Evolutionary conservation across 2,113 vertebrate genomes (phyloP).

Genomic region (Cephalopholis sonnerati): DNA sequence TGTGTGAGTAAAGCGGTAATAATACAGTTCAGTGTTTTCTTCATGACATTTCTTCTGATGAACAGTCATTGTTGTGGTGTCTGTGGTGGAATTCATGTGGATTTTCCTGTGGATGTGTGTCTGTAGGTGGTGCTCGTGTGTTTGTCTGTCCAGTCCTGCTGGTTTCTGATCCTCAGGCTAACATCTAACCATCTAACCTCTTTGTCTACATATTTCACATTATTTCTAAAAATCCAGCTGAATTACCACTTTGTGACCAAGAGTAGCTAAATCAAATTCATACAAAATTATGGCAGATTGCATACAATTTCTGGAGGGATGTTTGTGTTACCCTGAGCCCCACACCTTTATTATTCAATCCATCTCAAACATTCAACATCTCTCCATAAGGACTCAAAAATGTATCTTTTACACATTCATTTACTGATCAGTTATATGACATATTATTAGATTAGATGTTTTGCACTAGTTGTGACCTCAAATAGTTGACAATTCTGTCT

Average conservation of each 20-base stretch:
- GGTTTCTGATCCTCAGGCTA: background rate
- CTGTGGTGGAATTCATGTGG: background rate
- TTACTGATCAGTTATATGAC: background rate
- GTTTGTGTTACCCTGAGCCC: background rate
- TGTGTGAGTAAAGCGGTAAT: slow-evolving; percentile 40
- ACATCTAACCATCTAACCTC: background rate
- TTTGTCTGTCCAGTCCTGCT: background rate
- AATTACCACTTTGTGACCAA: background rate
- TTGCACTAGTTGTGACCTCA: background rate
- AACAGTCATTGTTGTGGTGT: background rate
- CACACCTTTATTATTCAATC: background rate
- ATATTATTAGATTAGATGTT: background rate
- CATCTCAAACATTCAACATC: background rate
- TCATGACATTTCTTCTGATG: background rate
- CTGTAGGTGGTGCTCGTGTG: background rate
- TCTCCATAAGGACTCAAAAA: background rate
- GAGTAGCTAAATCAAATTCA: background rate
- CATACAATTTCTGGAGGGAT: background rate
- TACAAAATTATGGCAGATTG: background rate
- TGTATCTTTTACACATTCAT: background rate
- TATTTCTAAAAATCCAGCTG: background rate
- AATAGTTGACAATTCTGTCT: too few relatives aligned
- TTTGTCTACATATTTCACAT: background rate
- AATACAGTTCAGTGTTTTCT: slow-evolving; percentile 21
- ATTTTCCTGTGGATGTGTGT: background rate